Evolutionary conservation across 2,888 invertebrate genomes (phyloP), one percentile per base, ranked within the genome.

Genomic region (Hemistola chrysoprasaria): DNA sequence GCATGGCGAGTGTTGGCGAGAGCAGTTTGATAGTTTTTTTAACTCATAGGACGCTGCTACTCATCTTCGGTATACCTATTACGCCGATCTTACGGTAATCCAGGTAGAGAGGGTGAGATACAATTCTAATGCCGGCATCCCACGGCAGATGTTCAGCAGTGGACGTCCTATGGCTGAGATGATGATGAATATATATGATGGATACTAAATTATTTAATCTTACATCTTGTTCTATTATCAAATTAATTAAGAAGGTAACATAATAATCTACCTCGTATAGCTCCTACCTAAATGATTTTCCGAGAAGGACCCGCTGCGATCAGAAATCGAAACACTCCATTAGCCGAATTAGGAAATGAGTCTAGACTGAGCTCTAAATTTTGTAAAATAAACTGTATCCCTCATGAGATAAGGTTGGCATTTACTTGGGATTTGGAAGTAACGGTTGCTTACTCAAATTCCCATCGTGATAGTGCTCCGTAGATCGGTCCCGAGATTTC

Each of bases 401-500:
- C 6, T 8, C 1, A 21, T 10, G 5, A 28, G 23, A 39, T 44
- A 52, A 42, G 40, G 38, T 11, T 11, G 34, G 49, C 49, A 45
- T 46, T 56, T 37, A 46, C 44, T 35, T 8, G 21, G 26, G 22
- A 38, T 9, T 26, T 22, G 31, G 16, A 4, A 28, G 47, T 40
- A 42, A 40, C 22, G 50, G 53, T 34, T 49, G 51, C 47, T 61
- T 56, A 54, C 56, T 51, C 39, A 49, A 60, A 56, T 50, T 55
- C 47, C 41, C 48, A 55, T 57, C 57, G 54, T 49, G 50, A 56
- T 59, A 61, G 58, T 48, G 44, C 39, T 49, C 40, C 39, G 40
- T 24, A 65, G 70, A 67, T 65, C 55, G 59, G 58, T 34, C 48
- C 55, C 30, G 42, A 53, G 62, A 69, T 65, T 66, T 59, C 55